These are phyloP conservation scores for Nycticryphes semicollaris DNA, from an alignment of 2,113 vertebrate genomes.

Conservation along the genomic window DNA sequence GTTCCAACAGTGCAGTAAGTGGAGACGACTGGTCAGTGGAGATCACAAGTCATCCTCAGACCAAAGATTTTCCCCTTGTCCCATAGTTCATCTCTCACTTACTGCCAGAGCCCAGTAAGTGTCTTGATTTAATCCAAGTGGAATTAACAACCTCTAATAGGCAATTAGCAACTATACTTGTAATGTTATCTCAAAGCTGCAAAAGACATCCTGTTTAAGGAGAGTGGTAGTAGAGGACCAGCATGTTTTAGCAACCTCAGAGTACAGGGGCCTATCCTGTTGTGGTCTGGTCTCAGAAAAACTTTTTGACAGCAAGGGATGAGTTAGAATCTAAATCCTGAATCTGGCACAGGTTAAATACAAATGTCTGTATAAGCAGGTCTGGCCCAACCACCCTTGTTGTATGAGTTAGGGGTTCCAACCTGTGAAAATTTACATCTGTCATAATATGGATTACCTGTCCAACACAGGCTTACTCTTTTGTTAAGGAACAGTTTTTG, in stretches of 20 bases:
- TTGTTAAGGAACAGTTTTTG: not conserved
- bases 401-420: not conserved
- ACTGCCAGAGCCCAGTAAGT: not conserved
- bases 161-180: not conserved
- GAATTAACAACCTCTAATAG: not conserved
- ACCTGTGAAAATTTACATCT: not conserved
- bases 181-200: not conserved
- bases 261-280: not conserved
- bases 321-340: not conserved
- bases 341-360: not conserved
- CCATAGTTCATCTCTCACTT: not conserved
- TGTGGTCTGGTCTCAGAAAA: not conserved
- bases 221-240: not conserved
- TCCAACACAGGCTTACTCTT: not conserved
- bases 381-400: not conserved
- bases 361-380: not conserved
- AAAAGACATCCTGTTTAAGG: not conserved
- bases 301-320: not conserved
- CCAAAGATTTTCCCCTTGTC: not conserved
- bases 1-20: not conserved
- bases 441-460: rapidly evolving
- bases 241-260: not conserved
- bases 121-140: not conserved
- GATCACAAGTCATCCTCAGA: not conserved
- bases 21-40: not conserved